Evolutionary conservation across 2,797 vertebrate genomes (phyloP).

Genomic region (Lithobates pipiens): DNA sequence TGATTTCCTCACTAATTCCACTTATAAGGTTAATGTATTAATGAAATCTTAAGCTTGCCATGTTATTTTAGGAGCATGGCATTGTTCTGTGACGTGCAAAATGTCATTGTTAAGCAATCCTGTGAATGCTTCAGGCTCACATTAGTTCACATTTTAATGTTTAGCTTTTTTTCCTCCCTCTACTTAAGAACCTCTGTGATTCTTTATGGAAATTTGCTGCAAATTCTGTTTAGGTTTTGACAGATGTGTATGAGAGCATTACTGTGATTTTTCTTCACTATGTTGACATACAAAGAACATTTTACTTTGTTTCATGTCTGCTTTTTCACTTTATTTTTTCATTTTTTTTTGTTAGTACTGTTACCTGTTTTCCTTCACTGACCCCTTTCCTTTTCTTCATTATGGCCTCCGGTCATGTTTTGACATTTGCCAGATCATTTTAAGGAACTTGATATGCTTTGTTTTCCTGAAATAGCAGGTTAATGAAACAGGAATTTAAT

Average conservation of each 20-base stretch:
- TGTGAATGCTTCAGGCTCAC: conserved; percentile 66
- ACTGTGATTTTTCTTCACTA: background rate
- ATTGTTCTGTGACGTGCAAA: conserved; percentile 67
- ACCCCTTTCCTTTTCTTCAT: conserved; percentile 31
- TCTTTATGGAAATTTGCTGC: conserved; percentile 63
- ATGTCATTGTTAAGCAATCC: conserved; percentile 63
- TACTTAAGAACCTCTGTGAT: conserved; percentile 65
- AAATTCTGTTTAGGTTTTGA: background rate
- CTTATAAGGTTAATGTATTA: conserved; percentile 73
- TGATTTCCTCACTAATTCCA: conserved; percentile 69
- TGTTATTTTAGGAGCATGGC: conserved; percentile 66
- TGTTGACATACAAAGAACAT: conserved; percentile 40
- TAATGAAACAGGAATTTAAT: background rate
- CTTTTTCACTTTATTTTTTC: background rate
- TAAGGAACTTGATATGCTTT: conserved; percentile 9
- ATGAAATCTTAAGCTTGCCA: conserved; percentile 70
- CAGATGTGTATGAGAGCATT: conserved; percentile 10
- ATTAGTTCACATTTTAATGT: conserved; percentile 64
- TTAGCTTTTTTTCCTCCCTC: conserved; percentile 55
- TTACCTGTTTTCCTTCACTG: conserved; percentile 1
- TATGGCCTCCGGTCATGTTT: conserved; percentile 34
- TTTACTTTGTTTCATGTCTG: conserved; percentile 18
- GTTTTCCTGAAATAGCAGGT: background rate
- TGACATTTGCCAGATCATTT: conserved; percentile 37
- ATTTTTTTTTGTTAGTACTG: background rate